Evolutionary conservation across 2,113 vertebrate genomes (phyloP).

Genomic region (Lanius ludovicianus): DNA sequence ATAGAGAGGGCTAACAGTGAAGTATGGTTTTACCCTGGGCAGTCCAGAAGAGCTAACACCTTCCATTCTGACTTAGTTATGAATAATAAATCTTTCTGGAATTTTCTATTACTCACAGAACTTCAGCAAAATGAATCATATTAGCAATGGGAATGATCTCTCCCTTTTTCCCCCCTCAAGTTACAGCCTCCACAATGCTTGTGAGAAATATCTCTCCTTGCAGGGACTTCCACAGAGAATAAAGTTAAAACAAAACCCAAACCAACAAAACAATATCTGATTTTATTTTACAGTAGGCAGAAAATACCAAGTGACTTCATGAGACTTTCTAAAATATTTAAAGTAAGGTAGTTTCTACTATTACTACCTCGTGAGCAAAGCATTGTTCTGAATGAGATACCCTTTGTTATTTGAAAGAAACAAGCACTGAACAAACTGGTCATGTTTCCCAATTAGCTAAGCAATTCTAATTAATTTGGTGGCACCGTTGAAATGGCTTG

Average conservation of each 20-base stretch:
- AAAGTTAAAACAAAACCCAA: fast-evolving
- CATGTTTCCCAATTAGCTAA: not conserved
- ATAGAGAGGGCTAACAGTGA: not conserved
- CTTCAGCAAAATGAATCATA: not conserved
- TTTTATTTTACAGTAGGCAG: not conserved
- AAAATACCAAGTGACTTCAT: not conserved
- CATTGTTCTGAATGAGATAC: not conserved
- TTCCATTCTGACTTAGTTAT: not conserved
- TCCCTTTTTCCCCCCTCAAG: not conserved
- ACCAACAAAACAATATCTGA: not conserved
- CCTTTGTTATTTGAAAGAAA: not conserved
- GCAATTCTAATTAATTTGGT: not conserved
- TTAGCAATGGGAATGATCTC: not conserved
- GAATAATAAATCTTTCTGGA: not conserved
- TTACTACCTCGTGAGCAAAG: not conserved
- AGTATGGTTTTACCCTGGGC: not conserved
- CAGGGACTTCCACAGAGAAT: not conserved
- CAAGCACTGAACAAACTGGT: not conserved
- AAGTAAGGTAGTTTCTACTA: not conserved
- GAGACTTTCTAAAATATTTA: not conserved
- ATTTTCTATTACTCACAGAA: not conserved
- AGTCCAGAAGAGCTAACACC: not conserved
- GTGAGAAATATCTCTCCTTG: not conserved
- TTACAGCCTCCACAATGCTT: not conserved
- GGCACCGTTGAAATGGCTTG: not conserved